Conservation (phyloP, 2,113 vertebrate species). For the Anhinga rufa region DNA sequence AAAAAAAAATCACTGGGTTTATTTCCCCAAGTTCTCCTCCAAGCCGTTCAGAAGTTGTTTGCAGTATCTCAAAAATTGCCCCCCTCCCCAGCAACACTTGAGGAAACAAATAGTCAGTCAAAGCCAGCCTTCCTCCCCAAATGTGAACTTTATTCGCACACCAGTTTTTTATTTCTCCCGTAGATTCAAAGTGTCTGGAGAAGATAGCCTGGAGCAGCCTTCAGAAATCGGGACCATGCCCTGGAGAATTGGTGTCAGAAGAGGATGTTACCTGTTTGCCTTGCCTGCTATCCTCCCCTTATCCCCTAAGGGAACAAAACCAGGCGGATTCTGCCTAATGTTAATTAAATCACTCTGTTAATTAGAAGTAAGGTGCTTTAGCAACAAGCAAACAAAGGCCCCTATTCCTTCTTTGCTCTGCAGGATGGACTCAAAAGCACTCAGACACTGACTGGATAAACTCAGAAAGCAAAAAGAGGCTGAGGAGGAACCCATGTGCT, state of each 20-base stretch:
- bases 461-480: neutral
- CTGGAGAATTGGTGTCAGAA: conserved; percentile 37
- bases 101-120: conserved; percentile 9
- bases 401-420: neutral
- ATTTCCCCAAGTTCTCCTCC: neutral
- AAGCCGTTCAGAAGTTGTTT: neutral
- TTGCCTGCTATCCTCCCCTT: conserved; percentile 2
- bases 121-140: conserved; percentile 2
- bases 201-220: conserved; percentile 22
- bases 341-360: conserved; percentile 58
- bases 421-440: neutral
- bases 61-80: neutral
- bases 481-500: neutral
- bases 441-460: neutral
- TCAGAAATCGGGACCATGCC: conserved; percentile 14
- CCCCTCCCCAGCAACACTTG: neutral
- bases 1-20: neutral
- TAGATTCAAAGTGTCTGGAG: neutral
- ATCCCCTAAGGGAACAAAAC: conserved; percentile 11
- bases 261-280: conserved; percentile 49
- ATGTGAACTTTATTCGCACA: conserved; percentile 2
- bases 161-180: neutral
- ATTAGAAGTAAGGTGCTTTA: conserved; percentile 57
- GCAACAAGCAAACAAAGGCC: conserved; percentile 51
- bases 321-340: conserved; percentile 10